Evolutionary conservation across 2,888 invertebrate species (phyloP), one percentile per base, ranked within the genome.

Genomic region (Sinelater perroti): DNA sequence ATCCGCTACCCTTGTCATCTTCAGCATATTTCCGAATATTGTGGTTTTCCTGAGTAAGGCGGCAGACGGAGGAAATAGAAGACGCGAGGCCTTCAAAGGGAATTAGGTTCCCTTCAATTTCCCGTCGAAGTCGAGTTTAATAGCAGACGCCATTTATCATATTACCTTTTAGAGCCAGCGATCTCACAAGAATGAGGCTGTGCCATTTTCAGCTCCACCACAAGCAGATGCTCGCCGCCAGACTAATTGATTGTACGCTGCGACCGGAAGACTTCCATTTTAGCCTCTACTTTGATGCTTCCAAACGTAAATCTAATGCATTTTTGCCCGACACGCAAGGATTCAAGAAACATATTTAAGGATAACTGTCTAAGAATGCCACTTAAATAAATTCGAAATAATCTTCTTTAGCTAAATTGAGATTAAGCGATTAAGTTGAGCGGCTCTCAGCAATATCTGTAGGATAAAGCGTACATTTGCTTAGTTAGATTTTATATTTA

Each of bases 51-150:
- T 47, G 40, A 30, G 38, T 47, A 16, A 38, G 24, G 21, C 36
- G 55, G 38, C 30, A 55, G 55, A 20, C 30, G 36, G 46, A 54
- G 55, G 55, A 55, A 55, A 55, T 55, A 46, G 47, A 38, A 47
- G 46, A 55, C 40, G 38, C 26, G 55, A 14, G 21, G 38, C 14
- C 17, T 40, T 55, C 40, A 28, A 46, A 46, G 47, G 44, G 44
- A 53, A 45, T 53, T 53, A 53, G 35, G 31, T 53, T 53, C 44
- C 45, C 42, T 53, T 44, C 36, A 55, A 47, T 46, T 55, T 47
- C 40, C 46, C 38, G 36, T 40, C 36, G 26, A 31, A 46, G 26
- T 31, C 38, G 40, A 31, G 14, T 46, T 47, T 47, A 55, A 30
- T 24, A 33, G 28, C 17, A 16, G 30, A 28, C 24, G 40, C 40